Conservation (phyloP, 2,797 vertebrate genomes). For the Squalus acanthias region DNA sequence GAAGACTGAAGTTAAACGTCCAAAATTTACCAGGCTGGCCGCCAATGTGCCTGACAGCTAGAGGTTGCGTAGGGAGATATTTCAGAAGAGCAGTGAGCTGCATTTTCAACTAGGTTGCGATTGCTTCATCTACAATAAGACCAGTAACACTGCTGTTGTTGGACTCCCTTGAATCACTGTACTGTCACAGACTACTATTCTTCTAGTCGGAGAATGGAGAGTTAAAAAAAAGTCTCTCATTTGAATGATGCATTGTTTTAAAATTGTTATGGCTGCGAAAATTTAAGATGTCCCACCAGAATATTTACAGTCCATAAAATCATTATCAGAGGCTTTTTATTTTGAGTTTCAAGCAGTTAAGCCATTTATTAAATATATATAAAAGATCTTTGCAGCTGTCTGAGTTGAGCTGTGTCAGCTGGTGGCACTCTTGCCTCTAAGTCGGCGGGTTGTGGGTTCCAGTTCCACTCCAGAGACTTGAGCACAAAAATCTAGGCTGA, state of each 20-base stretch:
- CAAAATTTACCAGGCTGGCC: background rate
- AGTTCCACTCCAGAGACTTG: too few relatives aligned
- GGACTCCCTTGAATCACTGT: background rate
- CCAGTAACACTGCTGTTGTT: background rate
- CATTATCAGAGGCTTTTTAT: background rate
- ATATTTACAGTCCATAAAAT: background rate
- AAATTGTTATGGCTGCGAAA: background rate
- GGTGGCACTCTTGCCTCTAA: too few relatives aligned
- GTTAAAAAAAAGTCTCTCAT: background rate
- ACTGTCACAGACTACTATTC: background rate
- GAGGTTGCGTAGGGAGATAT: background rate
- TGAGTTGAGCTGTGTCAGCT: background rate
- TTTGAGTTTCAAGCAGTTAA: background rate
- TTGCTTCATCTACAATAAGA: slow-evolving; percentile 1
- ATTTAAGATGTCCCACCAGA: background rate
- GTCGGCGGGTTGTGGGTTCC: too few relatives aligned
- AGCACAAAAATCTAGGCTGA: too few relatives aligned
- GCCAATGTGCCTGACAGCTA: background rate
- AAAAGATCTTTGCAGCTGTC: background rate
- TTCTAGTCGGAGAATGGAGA: background rate
- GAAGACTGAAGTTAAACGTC: background rate
- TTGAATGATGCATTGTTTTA: background rate
- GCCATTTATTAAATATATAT: background rate
- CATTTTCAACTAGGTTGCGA: background rate
- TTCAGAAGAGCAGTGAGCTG: background rate